Percentiles rank a stretch among this genome's conserved stretches.
These are phyloP conservation scores for Synergus japonicus DNA, from an alignment of 2,888 invertebrate species.

Conservation along the genomic window DNA sequence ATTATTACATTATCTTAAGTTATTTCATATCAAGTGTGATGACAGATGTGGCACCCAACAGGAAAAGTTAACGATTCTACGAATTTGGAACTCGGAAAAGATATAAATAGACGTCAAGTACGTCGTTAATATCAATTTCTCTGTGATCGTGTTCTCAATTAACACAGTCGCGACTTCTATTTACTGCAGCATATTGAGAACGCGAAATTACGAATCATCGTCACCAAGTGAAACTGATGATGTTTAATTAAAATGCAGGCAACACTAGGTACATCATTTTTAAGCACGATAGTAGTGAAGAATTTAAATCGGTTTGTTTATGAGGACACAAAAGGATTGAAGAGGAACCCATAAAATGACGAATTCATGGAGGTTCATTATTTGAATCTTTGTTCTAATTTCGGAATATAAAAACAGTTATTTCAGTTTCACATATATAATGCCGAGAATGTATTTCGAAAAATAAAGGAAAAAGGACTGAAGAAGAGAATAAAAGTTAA, in stretches of 20 bases:
- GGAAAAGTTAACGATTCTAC: neutral
- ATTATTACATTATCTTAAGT: too few relatives aligned
- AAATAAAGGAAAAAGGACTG: neutral
- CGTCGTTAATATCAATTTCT: constrained; percentile 22
- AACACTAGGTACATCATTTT: neutral
- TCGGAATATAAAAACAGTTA: too few relatives aligned
- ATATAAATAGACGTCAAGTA: constrained; percentile 1
- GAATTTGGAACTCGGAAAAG: neutral
- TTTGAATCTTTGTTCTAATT: too few relatives aligned
- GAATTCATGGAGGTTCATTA: neutral
- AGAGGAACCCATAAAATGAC: neutral
- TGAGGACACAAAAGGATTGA: neutral
- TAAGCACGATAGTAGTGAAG: neutral
- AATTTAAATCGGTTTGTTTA: neutral
- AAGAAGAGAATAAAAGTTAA: neutral
- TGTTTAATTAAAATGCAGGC: constrained; percentile 18
- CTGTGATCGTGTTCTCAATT: constrained; percentile 15
- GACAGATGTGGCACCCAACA: neutral
- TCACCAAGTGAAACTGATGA: constrained; percentile 27
- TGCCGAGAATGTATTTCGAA: too few relatives aligned
- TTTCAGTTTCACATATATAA: too few relatives aligned
- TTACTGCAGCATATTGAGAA: constrained; percentile 12
- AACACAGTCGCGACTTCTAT: constrained; percentile 19
- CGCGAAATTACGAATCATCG: constrained; percentile 35
- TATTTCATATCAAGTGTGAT: neutral